phyloP scores from a whole-genome alignment of 2,888 invertebrate species.

The Gortyna flavago region DNA sequence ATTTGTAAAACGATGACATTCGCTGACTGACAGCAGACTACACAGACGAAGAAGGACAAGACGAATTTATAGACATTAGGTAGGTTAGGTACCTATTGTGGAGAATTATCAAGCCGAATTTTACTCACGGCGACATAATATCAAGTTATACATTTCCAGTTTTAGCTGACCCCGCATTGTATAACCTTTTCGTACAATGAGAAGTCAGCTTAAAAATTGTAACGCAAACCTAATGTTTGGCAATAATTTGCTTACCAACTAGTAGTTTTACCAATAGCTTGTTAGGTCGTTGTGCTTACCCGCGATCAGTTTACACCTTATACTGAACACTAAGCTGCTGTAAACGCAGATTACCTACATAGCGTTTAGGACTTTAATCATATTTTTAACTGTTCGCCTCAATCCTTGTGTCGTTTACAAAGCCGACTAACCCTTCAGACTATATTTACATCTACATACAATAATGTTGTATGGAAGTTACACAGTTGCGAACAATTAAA shows the following conservation, averaged over 20 bases:
- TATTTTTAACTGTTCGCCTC: conserved; percentile 62
- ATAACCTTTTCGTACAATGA: too few species aligned
- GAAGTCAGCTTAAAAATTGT: too few species aligned
- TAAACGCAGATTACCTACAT: conserved; percentile 49
- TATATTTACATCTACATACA: conserved; percentile 49
- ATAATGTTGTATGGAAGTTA: conserved; percentile 38
- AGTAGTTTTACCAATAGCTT: too few species aligned
- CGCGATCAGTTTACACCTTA: conserved; percentile 25
- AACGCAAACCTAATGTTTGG: too few species aligned
- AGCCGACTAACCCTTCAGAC: conserved; percentile 55
- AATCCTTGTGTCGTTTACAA: conserved; percentile 59
- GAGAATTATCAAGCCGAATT: too few species aligned
- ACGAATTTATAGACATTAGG: background rate
- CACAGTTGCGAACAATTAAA: conserved; percentile 26
- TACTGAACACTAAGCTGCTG: background rate
- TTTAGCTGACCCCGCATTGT: too few species aligned
- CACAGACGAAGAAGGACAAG: background rate
- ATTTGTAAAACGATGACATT: background rate
- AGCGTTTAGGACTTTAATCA: conserved; percentile 31
- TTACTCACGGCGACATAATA: too few species aligned
- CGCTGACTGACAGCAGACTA: too few species aligned
- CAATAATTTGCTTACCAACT: too few species aligned
- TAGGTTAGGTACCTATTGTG: background rate
- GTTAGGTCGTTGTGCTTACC: background rate
- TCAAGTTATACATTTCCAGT: too few species aligned